Evolutionary conservation across 30 jellyfish, hydroid and myxozoan genomes (phyloP).

Genomic region (Pelagia noctiluca): DNA sequence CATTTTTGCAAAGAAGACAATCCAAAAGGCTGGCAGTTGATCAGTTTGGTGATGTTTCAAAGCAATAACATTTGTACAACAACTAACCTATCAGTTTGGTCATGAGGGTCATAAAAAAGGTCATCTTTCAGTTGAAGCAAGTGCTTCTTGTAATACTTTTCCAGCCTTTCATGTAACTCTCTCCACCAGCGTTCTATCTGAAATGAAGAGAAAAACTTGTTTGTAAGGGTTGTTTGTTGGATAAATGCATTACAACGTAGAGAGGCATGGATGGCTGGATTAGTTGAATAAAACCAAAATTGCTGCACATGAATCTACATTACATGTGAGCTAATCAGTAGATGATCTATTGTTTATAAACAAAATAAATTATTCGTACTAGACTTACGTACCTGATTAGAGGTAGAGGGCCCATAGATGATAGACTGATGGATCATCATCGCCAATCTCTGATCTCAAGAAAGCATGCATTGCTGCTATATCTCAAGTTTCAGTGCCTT

Average conservation of each 20-base stretch:
- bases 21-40: too few species aligned
- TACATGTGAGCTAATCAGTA: too few species aligned
- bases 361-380: not conserved
- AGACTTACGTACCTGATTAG: not conserved
- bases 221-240: too few species aligned
- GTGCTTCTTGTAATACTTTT: conserved; percentile 11
- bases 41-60: too few species aligned
- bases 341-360: not conserved
- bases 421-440: not conserved
- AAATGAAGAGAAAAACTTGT: not conserved
- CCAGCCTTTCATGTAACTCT: conserved; percentile 53
- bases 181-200: conserved; percentile 75
- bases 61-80: too few species aligned
- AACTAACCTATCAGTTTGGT: conserved; percentile 28
- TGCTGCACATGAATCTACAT: too few species aligned
- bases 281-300: too few species aligned
- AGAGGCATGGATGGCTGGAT: too few species aligned
- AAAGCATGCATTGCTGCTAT: conserved; percentile 38
- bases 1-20: too few species aligned
- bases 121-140: conserved; percentile 15
- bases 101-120: conserved; percentile 13
- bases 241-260: too few species aligned
- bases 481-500: conserved; percentile 14
- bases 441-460: not conserved
- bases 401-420: conserved; percentile 22